phyloP scores from a whole-genome alignment of 2,888 invertebrate species.

The Xestia c-nigrum region DNA sequence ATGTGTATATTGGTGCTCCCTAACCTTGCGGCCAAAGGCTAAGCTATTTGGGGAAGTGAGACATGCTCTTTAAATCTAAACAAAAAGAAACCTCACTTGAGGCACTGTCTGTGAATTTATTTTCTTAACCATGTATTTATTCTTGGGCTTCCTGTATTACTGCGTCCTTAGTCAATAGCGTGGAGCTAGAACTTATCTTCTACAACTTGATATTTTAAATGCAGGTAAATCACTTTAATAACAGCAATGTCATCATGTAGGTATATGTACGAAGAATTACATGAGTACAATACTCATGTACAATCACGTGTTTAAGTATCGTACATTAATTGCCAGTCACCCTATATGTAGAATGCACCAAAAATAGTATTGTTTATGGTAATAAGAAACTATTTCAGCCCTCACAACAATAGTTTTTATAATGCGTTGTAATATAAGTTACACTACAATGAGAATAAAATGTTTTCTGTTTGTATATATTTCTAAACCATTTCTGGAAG shows the following conservation, averaged over 20 bases:
- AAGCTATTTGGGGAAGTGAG: neutral
- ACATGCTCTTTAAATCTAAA: neutral
- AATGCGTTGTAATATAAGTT: neutral
- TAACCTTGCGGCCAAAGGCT: neutral
- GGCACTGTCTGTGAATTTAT: neutral
- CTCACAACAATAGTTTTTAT: neutral
- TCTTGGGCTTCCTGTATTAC: neutral
- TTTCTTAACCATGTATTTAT: neutral
- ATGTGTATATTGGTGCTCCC: neutral
- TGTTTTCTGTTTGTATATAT: neutral
- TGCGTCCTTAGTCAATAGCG: neutral
- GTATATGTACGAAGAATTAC: too few species aligned
- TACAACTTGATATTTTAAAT: neutral
- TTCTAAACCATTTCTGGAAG: neutral
- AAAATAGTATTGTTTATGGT: neutral
- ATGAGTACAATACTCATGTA: too few species aligned
- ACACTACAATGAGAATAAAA: neutral
- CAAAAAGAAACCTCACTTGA: neutral
- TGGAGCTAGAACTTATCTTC: neutral
- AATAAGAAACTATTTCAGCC: slow-evolving; percentile 9
- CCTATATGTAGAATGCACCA: slow-evolving; percentile 8
- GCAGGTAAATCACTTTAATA: slow-evolving; percentile 1
- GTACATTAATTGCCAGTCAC: too few species aligned
- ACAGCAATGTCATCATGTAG: neutral
- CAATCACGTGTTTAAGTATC: too few species aligned